Conservation (phyloP, 1,140 invertebrate species). For the Aricia agestis region DNA sequence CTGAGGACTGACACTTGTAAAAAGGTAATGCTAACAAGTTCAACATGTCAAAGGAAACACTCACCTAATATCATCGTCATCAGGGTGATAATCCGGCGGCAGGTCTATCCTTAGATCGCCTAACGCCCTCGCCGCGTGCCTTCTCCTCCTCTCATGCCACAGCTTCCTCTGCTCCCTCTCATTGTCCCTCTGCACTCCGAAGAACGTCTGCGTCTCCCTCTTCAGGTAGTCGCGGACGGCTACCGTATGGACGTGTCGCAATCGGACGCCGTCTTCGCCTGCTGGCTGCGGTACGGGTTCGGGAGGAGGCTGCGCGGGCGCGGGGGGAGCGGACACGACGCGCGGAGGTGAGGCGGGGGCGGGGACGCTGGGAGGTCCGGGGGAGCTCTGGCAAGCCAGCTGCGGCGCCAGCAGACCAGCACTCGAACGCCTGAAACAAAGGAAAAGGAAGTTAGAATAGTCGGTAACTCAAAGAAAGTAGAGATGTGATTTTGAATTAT, state of each 20-base stretch:
- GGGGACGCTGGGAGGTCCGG: constrained; percentile 55
- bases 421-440: constrained; percentile 64
- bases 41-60: constrained; percentile 28
- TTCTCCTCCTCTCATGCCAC: constrained; percentile 85
- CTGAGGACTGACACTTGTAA: too few species aligned
- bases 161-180: constrained; percentile 82
- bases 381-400: constrained; percentile 62
- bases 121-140: constrained; percentile 83
- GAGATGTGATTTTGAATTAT: too few species aligned
- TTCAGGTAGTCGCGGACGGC: constrained; percentile 80
- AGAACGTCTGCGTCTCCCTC: constrained; percentile 86
- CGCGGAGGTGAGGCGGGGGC: constrained; percentile 62
- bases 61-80: constrained; percentile 76
- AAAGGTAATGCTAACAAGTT: too few species aligned
- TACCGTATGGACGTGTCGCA: constrained; percentile 56
- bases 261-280: constrained; percentile 65
- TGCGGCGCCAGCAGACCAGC: constrained; percentile 60
- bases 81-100: constrained; percentile 78
- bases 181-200: constrained; percentile 85
- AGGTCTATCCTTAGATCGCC: constrained; percentile 79
- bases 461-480: too few species aligned
- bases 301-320: constrained; percentile 44
- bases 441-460: constrained; percentile 1
- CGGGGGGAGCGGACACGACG: constrained; percentile 51
- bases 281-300: constrained; percentile 53